Conservation (phyloP, 2,888 invertebrate genomes). For the Xanthia icteritia region DNA sequence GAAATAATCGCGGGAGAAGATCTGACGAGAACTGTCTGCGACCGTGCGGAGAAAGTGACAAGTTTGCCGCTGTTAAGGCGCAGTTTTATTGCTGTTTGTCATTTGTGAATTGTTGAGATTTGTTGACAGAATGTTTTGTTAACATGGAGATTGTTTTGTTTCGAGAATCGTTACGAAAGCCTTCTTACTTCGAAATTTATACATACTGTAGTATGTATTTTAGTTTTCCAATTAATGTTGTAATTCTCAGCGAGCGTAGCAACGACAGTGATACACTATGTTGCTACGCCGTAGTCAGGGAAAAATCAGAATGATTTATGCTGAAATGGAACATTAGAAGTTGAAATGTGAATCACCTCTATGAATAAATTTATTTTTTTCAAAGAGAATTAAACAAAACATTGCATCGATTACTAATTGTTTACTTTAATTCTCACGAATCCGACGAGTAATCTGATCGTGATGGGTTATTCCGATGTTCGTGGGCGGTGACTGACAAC, state of each 20-base stretch:
- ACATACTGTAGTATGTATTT: background rate
- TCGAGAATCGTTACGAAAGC: background rate
- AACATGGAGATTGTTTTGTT: background rate
- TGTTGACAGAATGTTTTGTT: background rate
- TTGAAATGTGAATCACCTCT: background rate
- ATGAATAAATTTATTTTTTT: background rate
- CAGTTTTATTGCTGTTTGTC: slow-evolving; percentile 57
- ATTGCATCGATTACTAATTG: slow-evolving; percentile 29
- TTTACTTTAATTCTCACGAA: slow-evolving; percentile 48
- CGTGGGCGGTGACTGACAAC: slow-evolving; percentile 42
- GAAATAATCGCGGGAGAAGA: slow-evolving; percentile 86
- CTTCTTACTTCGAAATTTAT: background rate
- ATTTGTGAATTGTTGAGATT: slow-evolving; percentile 15
- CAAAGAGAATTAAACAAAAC: slow-evolving; percentile 9
- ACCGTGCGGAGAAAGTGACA: slow-evolving; percentile 84
- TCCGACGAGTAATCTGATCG: slow-evolving; percentile 48
- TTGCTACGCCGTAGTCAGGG: background rate
- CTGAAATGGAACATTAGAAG: background rate
- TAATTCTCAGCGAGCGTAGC: background rate
- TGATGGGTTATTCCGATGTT: slow-evolving; percentile 50
- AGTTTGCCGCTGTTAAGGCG: slow-evolving; percentile 79
- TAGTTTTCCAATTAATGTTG: background rate
- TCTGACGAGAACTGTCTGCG: slow-evolving; percentile 84
- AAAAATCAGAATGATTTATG: background rate
- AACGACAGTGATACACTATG: background rate